A percentile compares a stretch with the other conserved stretches of the same genome.
Evolutionary conservation across 2,888 invertebrate species (phyloP).

Genomic region (Cancer borealis): DNA sequence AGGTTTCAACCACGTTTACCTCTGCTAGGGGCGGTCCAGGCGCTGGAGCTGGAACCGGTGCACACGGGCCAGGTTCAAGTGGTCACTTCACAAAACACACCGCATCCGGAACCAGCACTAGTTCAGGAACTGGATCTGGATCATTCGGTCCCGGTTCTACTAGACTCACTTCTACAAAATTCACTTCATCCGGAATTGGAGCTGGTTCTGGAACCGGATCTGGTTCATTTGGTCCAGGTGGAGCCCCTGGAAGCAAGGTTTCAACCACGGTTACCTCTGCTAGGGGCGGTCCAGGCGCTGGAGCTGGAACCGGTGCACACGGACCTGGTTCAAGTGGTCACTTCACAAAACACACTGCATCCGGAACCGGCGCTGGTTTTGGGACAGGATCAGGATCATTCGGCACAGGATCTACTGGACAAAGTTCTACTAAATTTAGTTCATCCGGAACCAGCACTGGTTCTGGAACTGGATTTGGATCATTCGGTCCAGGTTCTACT

Average conservation of each 20-base stretch:
- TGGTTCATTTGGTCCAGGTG: not conserved
- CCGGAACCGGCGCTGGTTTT: not conserved
- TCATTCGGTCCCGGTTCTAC: not conserved
- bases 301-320: not conserved
- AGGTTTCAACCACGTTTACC: too few relatives aligned
- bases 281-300: not conserved
- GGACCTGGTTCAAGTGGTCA: not conserved
- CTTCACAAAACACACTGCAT: not conserved
- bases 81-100: too few relatives aligned
- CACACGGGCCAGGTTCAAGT: too few relatives aligned
- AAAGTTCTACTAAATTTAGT: not conserved
- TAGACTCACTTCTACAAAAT: not conserved
- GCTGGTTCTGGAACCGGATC: not conserved
- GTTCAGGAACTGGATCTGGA: not conserved
- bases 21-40: too few relatives aligned
- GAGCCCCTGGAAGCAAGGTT: not conserved
- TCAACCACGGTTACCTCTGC: not conserved
- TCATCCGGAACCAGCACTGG: not conserved
- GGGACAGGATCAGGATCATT: not conserved
- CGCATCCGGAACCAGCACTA: too few relatives aligned
- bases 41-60: too few relatives aligned
- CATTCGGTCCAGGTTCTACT: not conserved
- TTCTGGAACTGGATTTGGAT: not conserved
- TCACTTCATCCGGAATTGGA: not conserved
- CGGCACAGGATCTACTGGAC: not conserved